These are phyloP conservation scores for Solea solea DNA, from an alignment of 2,113 vertebrate genomes.

Conservation along the genomic window DNA sequence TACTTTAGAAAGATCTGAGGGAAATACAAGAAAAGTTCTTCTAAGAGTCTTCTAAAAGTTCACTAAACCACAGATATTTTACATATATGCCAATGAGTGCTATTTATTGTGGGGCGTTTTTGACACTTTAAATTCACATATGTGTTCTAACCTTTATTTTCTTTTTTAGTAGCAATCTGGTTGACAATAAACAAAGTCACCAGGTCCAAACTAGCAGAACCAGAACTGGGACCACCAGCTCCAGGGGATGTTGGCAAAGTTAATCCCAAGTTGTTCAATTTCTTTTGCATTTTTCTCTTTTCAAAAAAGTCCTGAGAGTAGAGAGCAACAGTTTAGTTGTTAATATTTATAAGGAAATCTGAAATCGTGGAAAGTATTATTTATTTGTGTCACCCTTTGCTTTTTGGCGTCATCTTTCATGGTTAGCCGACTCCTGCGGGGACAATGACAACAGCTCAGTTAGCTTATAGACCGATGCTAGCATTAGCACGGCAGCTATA, in stretches of 20 bases:
- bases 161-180: constrained; percentile 89
- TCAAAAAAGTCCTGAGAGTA: constrained; percentile 92
- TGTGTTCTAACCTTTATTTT: constrained; percentile 77
- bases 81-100: too few relatives aligned
- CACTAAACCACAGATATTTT: too few relatives aligned
- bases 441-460: background rate
- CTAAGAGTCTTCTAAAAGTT: too few relatives aligned
- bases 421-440: constrained; percentile 83
- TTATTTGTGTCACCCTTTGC: constrained; percentile 81
- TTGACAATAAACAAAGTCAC: constrained; percentile 90
- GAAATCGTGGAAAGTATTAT: background rate
- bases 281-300: constrained; percentile 88
- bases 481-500: background rate
- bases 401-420: constrained; percentile 87
- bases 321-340: background rate
- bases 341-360: background rate
- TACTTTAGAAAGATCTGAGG: constrained; percentile 77
- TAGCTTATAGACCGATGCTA: background rate
- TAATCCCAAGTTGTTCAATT: constrained; percentile 75
- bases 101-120: too few relatives aligned
- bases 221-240: constrained; percentile 41
- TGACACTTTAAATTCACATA: background rate
- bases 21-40: background rate
- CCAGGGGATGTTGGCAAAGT: constrained; percentile 59
- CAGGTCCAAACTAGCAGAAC: constrained; percentile 87